Conservation (phyloP, 2,113 vertebrate genomes). For the Tachuris rubrigastra region DNA sequence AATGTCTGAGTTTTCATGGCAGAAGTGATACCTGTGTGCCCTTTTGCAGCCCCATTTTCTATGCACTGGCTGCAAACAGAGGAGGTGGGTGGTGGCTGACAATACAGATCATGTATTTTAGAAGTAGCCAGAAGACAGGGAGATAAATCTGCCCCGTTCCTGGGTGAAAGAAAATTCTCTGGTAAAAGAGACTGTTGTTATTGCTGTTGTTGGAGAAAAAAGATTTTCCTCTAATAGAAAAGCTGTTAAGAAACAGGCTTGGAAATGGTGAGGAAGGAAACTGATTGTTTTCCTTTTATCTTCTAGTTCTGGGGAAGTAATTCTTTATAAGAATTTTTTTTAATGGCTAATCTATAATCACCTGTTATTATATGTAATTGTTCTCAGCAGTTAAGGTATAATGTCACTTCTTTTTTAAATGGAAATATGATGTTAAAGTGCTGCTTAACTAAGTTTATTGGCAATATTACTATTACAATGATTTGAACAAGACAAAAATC, state of each 20-base stretch:
- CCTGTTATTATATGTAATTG: neutral
- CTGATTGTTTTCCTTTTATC: neutral
- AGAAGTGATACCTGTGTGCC: neutral
- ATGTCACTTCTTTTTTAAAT: neutral
- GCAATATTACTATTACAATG: neutral
- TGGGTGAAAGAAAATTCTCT: neutral
- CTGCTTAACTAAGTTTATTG: neutral
- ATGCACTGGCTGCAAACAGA: neutral
- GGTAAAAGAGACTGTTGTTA: neutral
- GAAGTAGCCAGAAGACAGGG: neutral
- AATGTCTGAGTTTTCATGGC: neutral
- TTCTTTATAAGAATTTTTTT: neutral
- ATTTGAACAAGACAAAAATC: neutral
- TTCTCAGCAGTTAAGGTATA: neutral
- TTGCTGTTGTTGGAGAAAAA: neutral
- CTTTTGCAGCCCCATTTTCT: neutral
- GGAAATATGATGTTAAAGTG: neutral
- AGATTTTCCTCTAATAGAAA: neutral
- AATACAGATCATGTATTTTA: neutral
- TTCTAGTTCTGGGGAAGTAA: neutral
- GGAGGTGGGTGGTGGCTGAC: neutral
- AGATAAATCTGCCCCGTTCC: neutral
- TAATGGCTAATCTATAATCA: rapidly evolving
- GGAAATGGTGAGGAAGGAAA: neutral
- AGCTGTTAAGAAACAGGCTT: neutral